phyloP scores from a whole-genome alignment of 2,797 vertebrate genomes.

The Enteromius thamalakanensis region DNA sequence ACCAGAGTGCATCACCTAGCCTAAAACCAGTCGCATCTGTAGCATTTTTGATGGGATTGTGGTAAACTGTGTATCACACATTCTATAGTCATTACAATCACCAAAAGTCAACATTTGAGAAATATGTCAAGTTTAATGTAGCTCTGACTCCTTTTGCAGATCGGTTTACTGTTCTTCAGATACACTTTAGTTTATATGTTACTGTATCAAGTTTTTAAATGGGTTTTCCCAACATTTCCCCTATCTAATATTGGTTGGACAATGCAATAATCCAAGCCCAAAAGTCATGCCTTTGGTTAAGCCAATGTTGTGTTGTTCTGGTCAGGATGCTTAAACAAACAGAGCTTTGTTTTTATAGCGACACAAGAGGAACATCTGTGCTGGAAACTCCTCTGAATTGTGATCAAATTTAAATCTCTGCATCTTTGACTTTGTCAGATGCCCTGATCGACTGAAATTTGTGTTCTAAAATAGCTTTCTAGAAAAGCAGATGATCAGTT shows the following conservation, averaged over 20 bases:
- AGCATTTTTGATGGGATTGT: background rate
- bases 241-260: background rate
- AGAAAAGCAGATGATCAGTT: slow-evolving; percentile 3
- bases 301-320: background rate
- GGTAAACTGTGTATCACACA: background rate
- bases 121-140: background rate
- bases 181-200: background rate
- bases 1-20: background rate
- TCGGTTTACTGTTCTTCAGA: background rate
- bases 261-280: background rate
- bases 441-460: background rate
- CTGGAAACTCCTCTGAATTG: background rate
- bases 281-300: background rate
- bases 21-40: background rate
- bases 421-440: background rate
- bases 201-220: background rate
- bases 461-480: background rate
- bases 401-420: background rate
- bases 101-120: background rate
- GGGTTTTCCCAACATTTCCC: background rate
- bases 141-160: background rate
- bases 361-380: slow-evolving; percentile 12
- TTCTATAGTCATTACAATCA: background rate
- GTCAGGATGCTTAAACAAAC: slow-evolving; percentile 6
- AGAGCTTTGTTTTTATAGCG: background rate